Percentiles rank a stretch among this genome's conserved stretches.
phyloP scores from a whole-genome alignment of 2,797 vertebrate genomes.

The Megalops cyprinoides region DNA sequence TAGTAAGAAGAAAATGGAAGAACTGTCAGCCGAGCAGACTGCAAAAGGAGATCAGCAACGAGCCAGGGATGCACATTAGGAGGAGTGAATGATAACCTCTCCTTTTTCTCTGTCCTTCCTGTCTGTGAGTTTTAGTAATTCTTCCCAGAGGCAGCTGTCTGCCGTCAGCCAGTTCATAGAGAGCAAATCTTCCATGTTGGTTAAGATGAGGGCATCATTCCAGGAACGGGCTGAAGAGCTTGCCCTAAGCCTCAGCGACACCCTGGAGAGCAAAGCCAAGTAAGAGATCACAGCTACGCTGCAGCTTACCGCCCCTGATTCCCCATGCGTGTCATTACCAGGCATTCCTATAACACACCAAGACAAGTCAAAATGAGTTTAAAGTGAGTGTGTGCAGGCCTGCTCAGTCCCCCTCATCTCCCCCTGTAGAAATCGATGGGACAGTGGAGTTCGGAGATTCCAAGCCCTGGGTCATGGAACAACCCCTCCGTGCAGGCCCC shows the following conservation, averaged over 20 bases:
- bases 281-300: slow-evolving; percentile 34
- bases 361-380: neutral
- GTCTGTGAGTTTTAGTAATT: slow-evolving; percentile 50
- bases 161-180: slow-evolving; percentile 44
- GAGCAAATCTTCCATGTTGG: slow-evolving; percentile 56
- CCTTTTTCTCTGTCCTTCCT: neutral
- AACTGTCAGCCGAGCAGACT: neutral
- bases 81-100: neutral
- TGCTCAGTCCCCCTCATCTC: neutral
- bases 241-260: slow-evolving; percentile 59
- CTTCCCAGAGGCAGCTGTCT: slow-evolving; percentile 29
- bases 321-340: neutral
- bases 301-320: neutral
- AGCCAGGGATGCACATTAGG: neutral
- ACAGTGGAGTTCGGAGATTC: slow-evolving; percentile 57
- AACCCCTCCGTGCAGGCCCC: slow-evolving; percentile 45
- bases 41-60: neutral
- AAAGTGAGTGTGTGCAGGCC: neutral
- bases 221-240: slow-evolving; percentile 60
- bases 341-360: neutral
- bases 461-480: slow-evolving; percentile 53
- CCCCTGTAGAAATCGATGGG: slow-evolving; percentile 54
- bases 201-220: slow-evolving; percentile 62
- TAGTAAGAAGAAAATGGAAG: neutral
- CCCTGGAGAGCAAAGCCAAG: slow-evolving; percentile 66